Evolutionary conservation across 2,797 vertebrate genomes (phyloP).

Genomic region (Kryptolebias ocellatus): DNA sequence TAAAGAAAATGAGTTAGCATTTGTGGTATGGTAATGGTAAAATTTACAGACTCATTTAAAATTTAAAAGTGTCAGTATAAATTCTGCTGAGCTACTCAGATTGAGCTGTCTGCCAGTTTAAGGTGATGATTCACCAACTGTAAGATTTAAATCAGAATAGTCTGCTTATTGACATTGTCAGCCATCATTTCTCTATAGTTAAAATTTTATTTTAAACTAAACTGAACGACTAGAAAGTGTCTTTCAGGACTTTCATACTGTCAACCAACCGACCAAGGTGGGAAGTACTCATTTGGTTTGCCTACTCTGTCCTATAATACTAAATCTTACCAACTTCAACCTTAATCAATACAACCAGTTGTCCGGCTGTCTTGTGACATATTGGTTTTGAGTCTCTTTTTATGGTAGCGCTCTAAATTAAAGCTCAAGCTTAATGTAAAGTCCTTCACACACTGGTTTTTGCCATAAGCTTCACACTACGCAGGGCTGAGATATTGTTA

Average conservation of each 20-base stretch:
- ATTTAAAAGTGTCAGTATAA: too few relatives aligned
- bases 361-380: not conserved
- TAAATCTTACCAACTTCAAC: not conserved
- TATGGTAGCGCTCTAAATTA: not conserved
- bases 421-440: not conserved
- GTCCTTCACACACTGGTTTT: not conserved
- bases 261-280: not conserved
- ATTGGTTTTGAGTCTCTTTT: not conserved
- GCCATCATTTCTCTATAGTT: too few relatives aligned
- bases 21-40: too few relatives aligned
- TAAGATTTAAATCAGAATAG: too few relatives aligned
- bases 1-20: too few relatives aligned
- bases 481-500: not conserved
- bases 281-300: not conserved
- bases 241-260: not conserved
- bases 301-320: not conserved
- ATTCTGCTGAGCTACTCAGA: too few relatives aligned
- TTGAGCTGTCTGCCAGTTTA: too few relatives aligned
- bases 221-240: not conserved
- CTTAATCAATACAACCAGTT: not conserved
- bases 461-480: not conserved
- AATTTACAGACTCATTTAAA: too few relatives aligned
- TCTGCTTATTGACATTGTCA: too few relatives aligned
- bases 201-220: not conserved
- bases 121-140: too few relatives aligned